Conservation (phyloP, 2,113 vertebrate genomes). For the Gallinago paraguaiae region DNA sequence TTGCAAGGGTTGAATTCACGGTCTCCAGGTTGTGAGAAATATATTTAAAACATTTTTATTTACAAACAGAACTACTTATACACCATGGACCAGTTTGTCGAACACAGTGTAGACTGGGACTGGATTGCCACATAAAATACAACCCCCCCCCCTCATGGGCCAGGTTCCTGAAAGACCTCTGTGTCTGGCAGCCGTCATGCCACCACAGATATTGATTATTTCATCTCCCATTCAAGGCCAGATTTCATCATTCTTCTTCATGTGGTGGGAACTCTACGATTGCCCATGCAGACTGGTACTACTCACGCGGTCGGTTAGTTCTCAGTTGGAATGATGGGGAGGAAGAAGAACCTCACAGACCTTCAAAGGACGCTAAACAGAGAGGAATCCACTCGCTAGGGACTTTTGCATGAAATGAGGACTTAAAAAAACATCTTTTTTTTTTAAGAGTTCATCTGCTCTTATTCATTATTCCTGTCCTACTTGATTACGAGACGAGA, state of each 20-base stretch:
- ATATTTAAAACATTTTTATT: slow-evolving; percentile 65
- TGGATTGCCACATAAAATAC: slow-evolving; percentile 25
- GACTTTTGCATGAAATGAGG: slow-evolving; percentile 4
- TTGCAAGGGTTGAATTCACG: slow-evolving; percentile 13
- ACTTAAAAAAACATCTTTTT: neutral
- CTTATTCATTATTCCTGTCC: neutral
- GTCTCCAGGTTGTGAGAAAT: slow-evolving; percentile 31
- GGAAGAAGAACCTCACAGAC: slow-evolving; percentile 27
- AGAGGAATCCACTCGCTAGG: slow-evolving; percentile 24
- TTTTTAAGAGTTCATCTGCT: slow-evolving; percentile 53
- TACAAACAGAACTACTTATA: slow-evolving; percentile 54
- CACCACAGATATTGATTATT: neutral
- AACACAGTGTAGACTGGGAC: slow-evolving; percentile 46
- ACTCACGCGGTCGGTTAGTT: neutral
- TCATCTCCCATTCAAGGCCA: neutral
- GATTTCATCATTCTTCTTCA: neutral
- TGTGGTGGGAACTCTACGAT: neutral
- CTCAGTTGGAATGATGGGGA: neutral
- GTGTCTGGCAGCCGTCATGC: neutral
- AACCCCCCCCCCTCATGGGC: neutral
- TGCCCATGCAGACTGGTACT: neutral
- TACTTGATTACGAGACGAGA: neutral
- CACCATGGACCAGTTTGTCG: slow-evolving; percentile 43
- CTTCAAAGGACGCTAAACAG: slow-evolving; percentile 35
- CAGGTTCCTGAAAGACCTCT: neutral